Evolutionary conservation across 2,888 invertebrate genomes (phyloP).

Genomic region (Stomorhina lunata): DNA sequence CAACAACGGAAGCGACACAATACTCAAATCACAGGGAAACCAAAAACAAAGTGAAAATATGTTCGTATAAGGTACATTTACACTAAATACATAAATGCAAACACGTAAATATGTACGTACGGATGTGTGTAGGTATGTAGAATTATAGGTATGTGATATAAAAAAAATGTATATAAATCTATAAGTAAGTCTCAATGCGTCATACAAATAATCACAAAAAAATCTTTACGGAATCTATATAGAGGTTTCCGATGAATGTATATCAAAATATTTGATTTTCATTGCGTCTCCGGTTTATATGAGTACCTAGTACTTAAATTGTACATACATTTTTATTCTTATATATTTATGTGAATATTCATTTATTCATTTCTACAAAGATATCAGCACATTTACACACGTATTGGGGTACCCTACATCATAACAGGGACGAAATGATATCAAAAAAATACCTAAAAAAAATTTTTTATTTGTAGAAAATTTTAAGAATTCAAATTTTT

Average conservation of each 20-base stretch:
- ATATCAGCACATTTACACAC: background rate
- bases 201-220: conserved; percentile 30
- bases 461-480: too few species aligned
- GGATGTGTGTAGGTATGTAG: background rate
- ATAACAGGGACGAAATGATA: too few species aligned
- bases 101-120: background rate
- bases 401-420: too few species aligned
- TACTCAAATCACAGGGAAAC: conserved; percentile 50
- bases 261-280: conserved; percentile 44
- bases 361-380: background rate
- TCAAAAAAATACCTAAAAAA: too few species aligned
- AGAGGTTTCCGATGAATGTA: conserved; percentile 22
- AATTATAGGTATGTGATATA: conserved; percentile 12
- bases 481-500: too few species aligned
- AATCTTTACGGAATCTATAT: conserved; percentile 27
- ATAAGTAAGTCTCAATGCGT: conserved; percentile 53
- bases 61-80: background rate
- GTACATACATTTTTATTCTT: background rate
- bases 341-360: background rate
- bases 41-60: conserved; percentile 15
- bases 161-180: conserved; percentile 32
- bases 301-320: background rate
- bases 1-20: conserved; percentile 60
- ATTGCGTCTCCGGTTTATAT: conserved; percentile 49
- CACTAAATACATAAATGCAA: background rate